Conservation (phyloP, 1,140 invertebrate genomes). For the Ostrea edulis region DNA sequence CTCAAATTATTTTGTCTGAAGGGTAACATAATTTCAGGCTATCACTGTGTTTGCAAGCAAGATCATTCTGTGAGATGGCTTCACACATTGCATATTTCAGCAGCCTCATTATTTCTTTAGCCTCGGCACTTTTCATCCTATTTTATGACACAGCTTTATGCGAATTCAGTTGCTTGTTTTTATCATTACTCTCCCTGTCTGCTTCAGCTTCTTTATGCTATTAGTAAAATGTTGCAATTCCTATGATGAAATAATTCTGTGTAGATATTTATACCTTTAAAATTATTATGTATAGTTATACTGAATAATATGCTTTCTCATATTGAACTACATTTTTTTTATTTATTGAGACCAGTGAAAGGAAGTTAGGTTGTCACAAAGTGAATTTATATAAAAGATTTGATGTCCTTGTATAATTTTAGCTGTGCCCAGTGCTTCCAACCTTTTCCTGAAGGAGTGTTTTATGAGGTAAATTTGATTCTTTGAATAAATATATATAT, state of each 20-base stretch:
- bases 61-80: not conserved
- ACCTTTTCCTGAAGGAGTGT: constrained; percentile 97
- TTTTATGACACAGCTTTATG: not conserved
- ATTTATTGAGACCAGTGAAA: not conserved
- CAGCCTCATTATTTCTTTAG: constrained; percentile 1
- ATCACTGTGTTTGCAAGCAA: not conserved
- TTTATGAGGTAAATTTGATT: constrained; percentile 88
- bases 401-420: constrained; percentile 61
- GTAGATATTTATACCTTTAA: not conserved
- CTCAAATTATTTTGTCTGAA: not conserved
- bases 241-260: not conserved
- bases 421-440: constrained; percentile 99
- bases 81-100: constrained; percentile 18
- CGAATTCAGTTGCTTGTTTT: not conserved
- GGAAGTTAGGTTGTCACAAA: not conserved
- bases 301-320: not conserved
- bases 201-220: not conserved
- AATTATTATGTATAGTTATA: not conserved
- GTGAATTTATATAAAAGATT: not conserved
- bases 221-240: not conserved
- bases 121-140: not conserved
- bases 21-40: not conserved
- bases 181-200: not conserved
- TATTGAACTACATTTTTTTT: not conserved
- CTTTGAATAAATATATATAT: not conserved